These are phyloP conservation scores for Hassar affinis DNA, from an alignment of 2,113 vertebrate species.

Conservation along the genomic window DNA sequence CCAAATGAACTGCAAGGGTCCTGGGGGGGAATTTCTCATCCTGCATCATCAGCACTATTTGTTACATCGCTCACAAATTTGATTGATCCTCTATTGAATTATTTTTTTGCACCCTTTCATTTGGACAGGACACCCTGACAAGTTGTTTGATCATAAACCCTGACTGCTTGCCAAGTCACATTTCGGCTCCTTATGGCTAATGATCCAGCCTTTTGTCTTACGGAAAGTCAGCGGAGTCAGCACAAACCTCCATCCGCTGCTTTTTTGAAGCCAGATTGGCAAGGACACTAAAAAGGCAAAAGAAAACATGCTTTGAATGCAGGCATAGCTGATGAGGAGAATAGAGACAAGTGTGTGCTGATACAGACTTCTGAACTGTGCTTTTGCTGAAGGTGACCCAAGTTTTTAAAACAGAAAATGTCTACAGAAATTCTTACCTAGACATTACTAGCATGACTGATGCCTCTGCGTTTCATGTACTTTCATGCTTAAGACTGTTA, in stretches of 20 bases:
- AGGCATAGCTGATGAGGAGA: conserved; percentile 54
- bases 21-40: conserved; percentile 81
- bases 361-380: not conserved
- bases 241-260: conserved; percentile 60
- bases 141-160: conserved; percentile 82
- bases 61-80: conserved; percentile 75
- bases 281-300: conserved; percentile 72
- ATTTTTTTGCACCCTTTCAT: conserved; percentile 76
- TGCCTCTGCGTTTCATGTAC: not conserved
- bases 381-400: conserved; percentile 22
- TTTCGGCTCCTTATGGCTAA: conserved; percentile 78
- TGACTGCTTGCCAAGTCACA: conserved; percentile 80
- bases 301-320: conserved; percentile 69
- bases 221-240: conserved; percentile 78
- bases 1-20: conserved; percentile 80
- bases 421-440: too few species aligned
- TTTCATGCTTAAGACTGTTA: not conserved
- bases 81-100: conserved; percentile 85
- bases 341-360: not conserved
- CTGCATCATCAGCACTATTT: conserved; percentile 81
- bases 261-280: conserved; percentile 74
- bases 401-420: not conserved
- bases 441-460: not conserved
- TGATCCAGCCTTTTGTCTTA: conserved; percentile 76
- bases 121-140: conserved; percentile 77